phyloP scores from a whole-genome alignment of 2,797 vertebrate genomes.

The Mormyrops attenuatus region DNA sequence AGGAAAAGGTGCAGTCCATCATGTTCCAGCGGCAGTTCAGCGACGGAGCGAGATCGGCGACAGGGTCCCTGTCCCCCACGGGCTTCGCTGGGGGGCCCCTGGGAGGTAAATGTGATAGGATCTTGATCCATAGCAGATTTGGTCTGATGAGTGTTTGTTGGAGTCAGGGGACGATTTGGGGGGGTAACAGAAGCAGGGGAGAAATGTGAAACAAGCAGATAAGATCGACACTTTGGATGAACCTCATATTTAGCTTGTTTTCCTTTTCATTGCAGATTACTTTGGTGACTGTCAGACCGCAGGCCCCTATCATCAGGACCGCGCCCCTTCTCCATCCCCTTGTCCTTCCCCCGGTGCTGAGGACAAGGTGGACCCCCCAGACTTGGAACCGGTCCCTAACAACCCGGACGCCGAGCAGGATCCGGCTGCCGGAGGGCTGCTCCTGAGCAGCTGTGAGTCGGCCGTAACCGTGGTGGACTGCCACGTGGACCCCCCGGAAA shows the following conservation, averaged over 20 bases:
- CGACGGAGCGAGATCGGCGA: constrained; percentile 70
- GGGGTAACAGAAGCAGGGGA: background rate
- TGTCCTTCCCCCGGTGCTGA: constrained; percentile 26
- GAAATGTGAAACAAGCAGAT: background rate
- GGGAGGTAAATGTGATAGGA: background rate
- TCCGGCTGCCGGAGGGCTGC: constrained; percentile 59
- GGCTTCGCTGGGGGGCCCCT: constrained; percentile 60
- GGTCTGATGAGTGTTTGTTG: background rate
- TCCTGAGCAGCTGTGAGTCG: constrained; percentile 88
- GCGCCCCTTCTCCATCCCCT: constrained; percentile 50
- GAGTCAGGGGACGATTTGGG: background rate
- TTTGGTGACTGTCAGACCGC: constrained; percentile 47
- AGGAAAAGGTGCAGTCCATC: constrained; percentile 91
- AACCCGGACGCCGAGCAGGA: constrained; percentile 66
- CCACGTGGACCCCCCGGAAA: constrained; percentile 39
- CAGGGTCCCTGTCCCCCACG: constrained; percentile 69
- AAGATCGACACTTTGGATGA: background rate
- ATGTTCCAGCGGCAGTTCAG: constrained; percentile 78
- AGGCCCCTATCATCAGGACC: constrained; percentile 62
- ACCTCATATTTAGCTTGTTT: background rate
- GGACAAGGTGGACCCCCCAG: constrained; percentile 26
- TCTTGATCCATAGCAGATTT: background rate
- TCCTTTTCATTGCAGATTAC: constrained; percentile 47
- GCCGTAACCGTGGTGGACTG: constrained; percentile 77
- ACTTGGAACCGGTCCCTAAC: constrained; percentile 50